A percentile compares a stretch with the other conserved stretches of the same genome.
Conservation (phyloP, 1,140 invertebrate species). For the Orchestia grillus region DNA sequence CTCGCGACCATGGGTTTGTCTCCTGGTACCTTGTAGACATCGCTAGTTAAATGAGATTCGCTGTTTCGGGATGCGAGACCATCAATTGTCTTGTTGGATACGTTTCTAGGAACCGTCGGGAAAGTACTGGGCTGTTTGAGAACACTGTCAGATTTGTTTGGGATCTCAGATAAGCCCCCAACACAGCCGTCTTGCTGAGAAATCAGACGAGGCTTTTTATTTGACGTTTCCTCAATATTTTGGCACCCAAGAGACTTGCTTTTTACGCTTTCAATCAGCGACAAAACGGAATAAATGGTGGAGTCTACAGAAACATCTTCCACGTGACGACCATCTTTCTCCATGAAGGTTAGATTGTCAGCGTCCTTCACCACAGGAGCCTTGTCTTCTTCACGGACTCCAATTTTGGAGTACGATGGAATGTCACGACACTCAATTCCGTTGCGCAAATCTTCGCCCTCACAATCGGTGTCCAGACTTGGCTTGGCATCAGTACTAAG, state of each 20-base stretch:
- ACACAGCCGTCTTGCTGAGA: not conserved
- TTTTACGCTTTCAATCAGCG: constrained; percentile 1
- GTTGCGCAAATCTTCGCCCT: not conserved
- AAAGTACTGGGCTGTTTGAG: not conserved
- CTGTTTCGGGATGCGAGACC: not conserved
- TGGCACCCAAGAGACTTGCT: not conserved
- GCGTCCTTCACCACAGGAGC: not conserved
- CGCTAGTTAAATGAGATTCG: not conserved
- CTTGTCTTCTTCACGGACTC: not conserved
- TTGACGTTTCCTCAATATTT: not conserved
- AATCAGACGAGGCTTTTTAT: not conserved
- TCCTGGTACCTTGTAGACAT: not conserved
- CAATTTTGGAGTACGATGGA: not conserved
- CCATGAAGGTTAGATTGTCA: not conserved
- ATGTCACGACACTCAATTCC: not conserved
- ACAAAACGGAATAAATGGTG: constrained; percentile 4
- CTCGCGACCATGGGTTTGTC: too few relatives aligned
- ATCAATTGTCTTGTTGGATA: not conserved
- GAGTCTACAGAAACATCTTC: not conserved
- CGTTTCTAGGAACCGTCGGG: not conserved
- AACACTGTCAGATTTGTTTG: not conserved
- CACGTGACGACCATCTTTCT: not conserved
- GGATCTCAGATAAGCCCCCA: not conserved
- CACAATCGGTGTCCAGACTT: not conserved
- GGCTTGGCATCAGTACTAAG: not conserved